These are phyloP conservation scores for Cantharis rufa DNA, from an alignment of 2,888 invertebrate genomes.

Conservation along the genomic window DNA sequence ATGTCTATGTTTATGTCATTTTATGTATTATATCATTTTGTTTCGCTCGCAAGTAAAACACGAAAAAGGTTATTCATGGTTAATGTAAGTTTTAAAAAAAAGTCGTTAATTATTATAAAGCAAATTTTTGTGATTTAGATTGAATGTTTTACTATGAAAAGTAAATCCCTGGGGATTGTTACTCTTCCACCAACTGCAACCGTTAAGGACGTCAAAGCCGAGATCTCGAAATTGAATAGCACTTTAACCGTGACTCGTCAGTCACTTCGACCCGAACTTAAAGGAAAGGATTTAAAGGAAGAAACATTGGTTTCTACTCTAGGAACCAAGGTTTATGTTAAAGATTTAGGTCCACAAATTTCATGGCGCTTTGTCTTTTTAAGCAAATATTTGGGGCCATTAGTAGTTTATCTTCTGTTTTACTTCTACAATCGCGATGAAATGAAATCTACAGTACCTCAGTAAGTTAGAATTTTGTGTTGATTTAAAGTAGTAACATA, in stretches of 20 bases:
- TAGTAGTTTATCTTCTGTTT: conserved; percentile 76
- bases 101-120: background rate
- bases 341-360: conserved; percentile 97
- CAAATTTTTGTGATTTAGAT: conserved; percentile 9
- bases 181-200: conserved; percentile 64
- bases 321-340: conserved; percentile 81
- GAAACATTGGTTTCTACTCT: conserved; percentile 71
- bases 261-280: conserved; percentile 78
- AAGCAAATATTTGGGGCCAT: conserved; percentile 94
- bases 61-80: conserved; percentile 15
- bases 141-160: conserved; percentile 2
- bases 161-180: conserved; percentile 11
- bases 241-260: conserved; percentile 80
- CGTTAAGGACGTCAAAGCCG: conserved; percentile 75
- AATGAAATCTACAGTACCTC: background rate
- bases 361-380: conserved; percentile 98
- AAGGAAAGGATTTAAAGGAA: conserved; percentile 84
- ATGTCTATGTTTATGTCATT: too few species aligned
- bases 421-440: background rate
- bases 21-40: too few species aligned
- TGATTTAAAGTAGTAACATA: conserved; percentile 45
- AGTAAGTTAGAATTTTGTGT: background rate
- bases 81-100: conserved; percentile 11
- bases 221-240: conserved; percentile 70
- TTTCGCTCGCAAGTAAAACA: background rate